Percentiles rank a stretch among this genome's conserved stretches.
phyloP scores from a whole-genome alignment of 1,140 invertebrate species.

The Diorhabda sublineata region DNA sequence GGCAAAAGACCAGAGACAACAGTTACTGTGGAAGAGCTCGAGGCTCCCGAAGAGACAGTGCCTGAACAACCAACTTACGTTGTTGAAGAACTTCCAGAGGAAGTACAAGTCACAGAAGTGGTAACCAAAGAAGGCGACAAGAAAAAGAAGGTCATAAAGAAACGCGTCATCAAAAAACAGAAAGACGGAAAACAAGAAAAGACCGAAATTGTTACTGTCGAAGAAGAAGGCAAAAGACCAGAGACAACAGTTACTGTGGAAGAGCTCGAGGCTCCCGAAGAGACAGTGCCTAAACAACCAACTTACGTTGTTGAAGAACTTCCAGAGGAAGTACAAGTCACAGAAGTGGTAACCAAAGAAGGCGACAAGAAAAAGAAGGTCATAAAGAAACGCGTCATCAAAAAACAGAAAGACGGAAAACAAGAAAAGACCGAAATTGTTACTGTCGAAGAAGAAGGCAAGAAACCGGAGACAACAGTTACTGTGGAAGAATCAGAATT shows the following conservation, averaged over 20 bases:
- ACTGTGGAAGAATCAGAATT: constrained; percentile 45
- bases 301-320: constrained; percentile 35
- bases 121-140: constrained; percentile 34
- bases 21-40: constrained; percentile 30
- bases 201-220: background rate
- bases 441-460: constrained; percentile 30
- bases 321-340: constrained; percentile 34
- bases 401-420: constrained; percentile 41
- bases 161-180: constrained; percentile 40
- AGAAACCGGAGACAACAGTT: constrained; percentile 40
- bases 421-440: constrained; percentile 31
- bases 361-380: constrained; percentile 25
- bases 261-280: constrained; percentile 30
- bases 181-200: constrained; percentile 42
- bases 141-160: constrained; percentile 19
- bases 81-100: constrained; percentile 31
- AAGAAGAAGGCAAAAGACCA: constrained; percentile 39
- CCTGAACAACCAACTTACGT: constrained; percentile 43
- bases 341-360: constrained; percentile 35
- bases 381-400: constrained; percentile 28
- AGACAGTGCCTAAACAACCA: constrained; percentile 47
- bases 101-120: constrained; percentile 35
- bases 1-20: constrained; percentile 45
- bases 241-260: constrained; percentile 43
- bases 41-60: constrained; percentile 39